A percentile compares a stretch with the other conserved stretches of the same genome.
These are phyloP conservation scores for Odontamblyopus lacepedii DNA, from an alignment of 2,797 vertebrate genomes.

Conservation along the genomic window DNA sequence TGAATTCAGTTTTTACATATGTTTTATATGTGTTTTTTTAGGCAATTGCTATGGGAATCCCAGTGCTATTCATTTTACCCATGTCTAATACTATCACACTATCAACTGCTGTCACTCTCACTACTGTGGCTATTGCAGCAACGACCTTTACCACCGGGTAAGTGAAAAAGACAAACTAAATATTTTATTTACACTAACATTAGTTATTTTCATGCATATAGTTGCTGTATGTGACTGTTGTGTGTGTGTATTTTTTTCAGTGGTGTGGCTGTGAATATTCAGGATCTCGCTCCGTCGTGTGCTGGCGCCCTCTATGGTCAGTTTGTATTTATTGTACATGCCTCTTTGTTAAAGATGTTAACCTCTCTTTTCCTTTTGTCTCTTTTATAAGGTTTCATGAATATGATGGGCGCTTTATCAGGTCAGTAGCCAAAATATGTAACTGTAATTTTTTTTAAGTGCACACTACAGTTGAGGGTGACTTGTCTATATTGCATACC, in stretches of 20 bases:
- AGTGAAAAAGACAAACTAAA: constrained; percentile 6
- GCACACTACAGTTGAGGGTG: too few relatives aligned
- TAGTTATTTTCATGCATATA: neutral
- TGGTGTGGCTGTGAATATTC: constrained; percentile 88
- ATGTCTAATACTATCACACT: constrained; percentile 79
- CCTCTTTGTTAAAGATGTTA: neutral
- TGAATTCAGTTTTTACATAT: neutral
- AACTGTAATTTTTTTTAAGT: too few relatives aligned
- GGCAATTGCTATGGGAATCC: constrained; percentile 85
- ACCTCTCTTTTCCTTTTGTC: constrained; percentile 21
- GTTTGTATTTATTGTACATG: constrained; percentile 27
- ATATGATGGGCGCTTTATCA: constrained; percentile 87
- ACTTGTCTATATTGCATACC: neutral
- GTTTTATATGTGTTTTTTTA: constrained; percentile 43
- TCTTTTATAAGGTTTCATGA: constrained; percentile 84
- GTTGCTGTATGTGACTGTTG: neutral
- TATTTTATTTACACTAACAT: neutral
- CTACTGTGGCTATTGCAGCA: constrained; percentile 79
- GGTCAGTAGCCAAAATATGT: constrained; percentile 70
- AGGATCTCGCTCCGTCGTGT: constrained; percentile 89
- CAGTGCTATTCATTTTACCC: constrained; percentile 82
- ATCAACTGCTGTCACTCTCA: constrained; percentile 75
- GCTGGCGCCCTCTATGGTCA: constrained; percentile 90
- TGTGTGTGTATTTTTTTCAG: constrained; percentile 62
- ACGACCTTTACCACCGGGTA: constrained; percentile 87